phyloP scores from a whole-genome alignment of 2,113 vertebrate species.

The Malurus alboscapulatus region DNA sequence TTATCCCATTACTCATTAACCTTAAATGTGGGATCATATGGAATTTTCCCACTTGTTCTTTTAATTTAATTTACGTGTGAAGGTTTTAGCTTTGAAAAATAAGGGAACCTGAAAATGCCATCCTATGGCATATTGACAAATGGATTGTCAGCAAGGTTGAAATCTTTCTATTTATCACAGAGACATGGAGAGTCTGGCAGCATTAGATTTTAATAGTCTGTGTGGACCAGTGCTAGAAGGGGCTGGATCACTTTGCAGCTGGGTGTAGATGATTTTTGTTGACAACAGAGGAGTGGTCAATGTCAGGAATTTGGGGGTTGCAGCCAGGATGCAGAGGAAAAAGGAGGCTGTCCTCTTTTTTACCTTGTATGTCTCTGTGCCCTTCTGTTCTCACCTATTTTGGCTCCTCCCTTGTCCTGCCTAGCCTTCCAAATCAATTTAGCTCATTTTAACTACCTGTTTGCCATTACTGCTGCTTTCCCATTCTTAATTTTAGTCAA shows the following conservation, averaged over 20 bases:
- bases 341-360: not conserved
- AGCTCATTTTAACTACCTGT: not conserved
- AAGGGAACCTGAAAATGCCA: slow-evolving; percentile 17
- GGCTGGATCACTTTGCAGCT: not conserved
- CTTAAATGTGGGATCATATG: slow-evolving; percentile 34
- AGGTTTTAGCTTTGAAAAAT: not conserved
- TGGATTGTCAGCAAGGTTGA: slow-evolving; percentile 29
- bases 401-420: not conserved
- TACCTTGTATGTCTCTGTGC: not conserved
- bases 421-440: not conserved
- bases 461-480: not conserved
- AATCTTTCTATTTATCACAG: slow-evolving; percentile 41
- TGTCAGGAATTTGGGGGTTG: not conserved
- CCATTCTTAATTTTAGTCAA: not conserved
- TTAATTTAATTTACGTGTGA: slow-evolving; percentile 53
- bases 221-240: not conserved
- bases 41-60: slow-evolving; percentile 38
- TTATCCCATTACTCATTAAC: slow-evolving; percentile 56
- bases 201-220: not conserved
- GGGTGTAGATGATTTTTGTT: not conserved
- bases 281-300: not conserved
- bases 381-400: not conserved
- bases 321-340: not conserved
- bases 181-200: not conserved
- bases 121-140: slow-evolving; percentile 37